phyloP scores from a whole-genome alignment of 2,797 vertebrate genomes.

The Pantherophis alleghaniensis region DNA sequence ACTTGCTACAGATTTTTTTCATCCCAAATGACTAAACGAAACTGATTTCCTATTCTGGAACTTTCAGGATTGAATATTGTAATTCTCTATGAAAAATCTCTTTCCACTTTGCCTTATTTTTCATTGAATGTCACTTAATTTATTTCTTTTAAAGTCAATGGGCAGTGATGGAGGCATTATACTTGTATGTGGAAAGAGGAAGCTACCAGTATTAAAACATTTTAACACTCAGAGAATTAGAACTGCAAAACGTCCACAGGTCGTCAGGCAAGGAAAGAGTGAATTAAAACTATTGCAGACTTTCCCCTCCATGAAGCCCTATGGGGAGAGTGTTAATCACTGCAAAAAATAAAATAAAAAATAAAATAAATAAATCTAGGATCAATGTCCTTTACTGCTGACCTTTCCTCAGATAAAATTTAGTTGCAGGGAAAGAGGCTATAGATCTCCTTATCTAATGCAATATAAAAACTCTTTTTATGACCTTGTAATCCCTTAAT shows the following conservation, averaged over 20 bases:
- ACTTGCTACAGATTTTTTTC: neutral
- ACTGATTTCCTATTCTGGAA: neutral
- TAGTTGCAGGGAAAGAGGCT: slow-evolving; percentile 16
- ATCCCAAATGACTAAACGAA: neutral
- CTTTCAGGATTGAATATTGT: neutral
- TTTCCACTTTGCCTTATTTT: neutral
- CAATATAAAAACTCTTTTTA: slow-evolving; percentile 18
- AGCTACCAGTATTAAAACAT: neutral
- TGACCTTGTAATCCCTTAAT: neutral
- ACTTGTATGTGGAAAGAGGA: neutral
- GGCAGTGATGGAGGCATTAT: neutral
- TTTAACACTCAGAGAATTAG: neutral
- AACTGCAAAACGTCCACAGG: neutral
- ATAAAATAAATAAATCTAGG: neutral
- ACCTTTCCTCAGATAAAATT: slow-evolving; percentile 8
- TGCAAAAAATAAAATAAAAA: slow-evolving; percentile 4
- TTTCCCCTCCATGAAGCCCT: neutral
- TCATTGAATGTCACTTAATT: neutral
- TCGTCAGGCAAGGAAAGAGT: neutral
- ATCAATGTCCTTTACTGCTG: neutral
- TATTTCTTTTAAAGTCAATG: neutral
- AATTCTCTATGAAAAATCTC: neutral
- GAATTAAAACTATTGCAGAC: neutral
- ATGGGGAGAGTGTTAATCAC: slow-evolving; percentile 23
- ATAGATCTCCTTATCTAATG: slow-evolving; percentile 34